These are phyloP conservation scores for Gopherus flavomarginatus DNA, from an alignment of 2,113 vertebrate genomes.

Conservation along the genomic window DNA sequence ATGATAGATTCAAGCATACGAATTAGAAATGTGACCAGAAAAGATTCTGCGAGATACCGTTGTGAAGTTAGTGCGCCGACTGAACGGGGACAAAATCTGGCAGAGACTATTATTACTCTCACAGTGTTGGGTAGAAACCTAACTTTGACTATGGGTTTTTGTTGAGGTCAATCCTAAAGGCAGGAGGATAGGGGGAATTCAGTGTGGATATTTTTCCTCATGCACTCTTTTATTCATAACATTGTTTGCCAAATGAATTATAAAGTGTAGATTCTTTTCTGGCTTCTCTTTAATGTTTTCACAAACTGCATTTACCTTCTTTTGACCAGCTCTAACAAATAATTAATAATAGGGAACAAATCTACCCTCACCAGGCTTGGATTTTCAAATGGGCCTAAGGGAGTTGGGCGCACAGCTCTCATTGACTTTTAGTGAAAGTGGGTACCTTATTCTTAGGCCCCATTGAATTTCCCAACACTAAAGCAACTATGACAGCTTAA, in stretches of 20 bases:
- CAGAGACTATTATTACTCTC: conserved; percentile 89
- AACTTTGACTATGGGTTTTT: conserved; percentile 9
- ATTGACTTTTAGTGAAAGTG: background rate
- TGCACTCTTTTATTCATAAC: background rate
- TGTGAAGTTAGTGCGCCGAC: conserved; percentile 91
- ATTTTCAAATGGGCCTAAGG: background rate
- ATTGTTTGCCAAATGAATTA: background rate
- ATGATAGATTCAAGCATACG: conserved; percentile 89
- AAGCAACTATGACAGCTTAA: background rate
- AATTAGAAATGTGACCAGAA: conserved; percentile 87
- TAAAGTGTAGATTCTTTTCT: background rate
- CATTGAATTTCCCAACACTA: background rate
- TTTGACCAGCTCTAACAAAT: background rate
- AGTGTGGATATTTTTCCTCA: background rate
- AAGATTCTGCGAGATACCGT: conserved; percentile 91
- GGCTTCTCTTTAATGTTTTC: background rate
- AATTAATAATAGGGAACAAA: background rate
- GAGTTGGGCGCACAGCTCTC: background rate
- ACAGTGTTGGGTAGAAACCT: conserved; percentile 86
- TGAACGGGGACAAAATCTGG: conserved; percentile 81
- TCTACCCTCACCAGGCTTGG: background rate
- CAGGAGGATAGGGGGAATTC: background rate
- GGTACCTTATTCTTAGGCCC: background rate
- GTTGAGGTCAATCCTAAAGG: background rate
- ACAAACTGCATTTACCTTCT: background rate